Evolutionary conservation across 2,113 vertebrate genomes (phyloP).

Genomic region (Tenebrosternarchus preto): DNA sequence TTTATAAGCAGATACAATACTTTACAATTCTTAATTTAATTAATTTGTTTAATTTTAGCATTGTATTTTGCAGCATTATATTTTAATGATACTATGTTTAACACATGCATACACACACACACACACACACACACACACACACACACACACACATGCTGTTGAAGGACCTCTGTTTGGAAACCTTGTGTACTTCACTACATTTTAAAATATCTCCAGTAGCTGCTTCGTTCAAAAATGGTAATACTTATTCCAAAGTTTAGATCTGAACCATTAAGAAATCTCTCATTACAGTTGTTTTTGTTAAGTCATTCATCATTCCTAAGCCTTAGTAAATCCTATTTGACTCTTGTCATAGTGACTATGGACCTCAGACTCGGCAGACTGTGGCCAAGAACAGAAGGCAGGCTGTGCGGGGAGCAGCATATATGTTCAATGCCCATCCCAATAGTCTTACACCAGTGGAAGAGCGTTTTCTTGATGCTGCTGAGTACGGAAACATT

Average conservation of each 20-base stretch:
- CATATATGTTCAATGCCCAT: constrained; percentile 92
- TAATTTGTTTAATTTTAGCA: neutral
- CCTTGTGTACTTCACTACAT: too few species aligned
- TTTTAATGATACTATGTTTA: neutral
- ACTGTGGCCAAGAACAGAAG: constrained; percentile 85
- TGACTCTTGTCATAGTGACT: constrained; percentile 73
- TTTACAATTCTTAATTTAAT: too few species aligned
- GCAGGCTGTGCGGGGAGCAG: constrained; percentile 87
- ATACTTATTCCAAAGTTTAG: too few species aligned
- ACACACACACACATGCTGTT: too few species aligned
- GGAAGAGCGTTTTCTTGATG: constrained; percentile 93
- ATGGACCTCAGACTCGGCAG: constrained; percentile 79
- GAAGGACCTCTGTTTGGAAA: too few species aligned
- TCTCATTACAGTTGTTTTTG: too few species aligned
- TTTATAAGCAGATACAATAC: neutral
- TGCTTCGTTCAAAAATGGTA: neutral
- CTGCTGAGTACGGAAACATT: constrained; percentile 96
- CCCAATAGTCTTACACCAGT: constrained; percentile 82
- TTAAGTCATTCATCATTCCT: too few species aligned
- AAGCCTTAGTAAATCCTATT: neutral
- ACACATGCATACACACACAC: too few species aligned
- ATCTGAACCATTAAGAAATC: too few species aligned
- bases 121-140: too few species aligned
- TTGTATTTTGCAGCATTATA: neutral
- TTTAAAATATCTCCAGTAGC: neutral